Percentiles rank a stretch among this genome's conserved stretches.
These are phyloP conservation scores for Melanotaenia nigrans DNA, from an alignment of 2,797 vertebrate species.

Conservation along the genomic window DNA sequence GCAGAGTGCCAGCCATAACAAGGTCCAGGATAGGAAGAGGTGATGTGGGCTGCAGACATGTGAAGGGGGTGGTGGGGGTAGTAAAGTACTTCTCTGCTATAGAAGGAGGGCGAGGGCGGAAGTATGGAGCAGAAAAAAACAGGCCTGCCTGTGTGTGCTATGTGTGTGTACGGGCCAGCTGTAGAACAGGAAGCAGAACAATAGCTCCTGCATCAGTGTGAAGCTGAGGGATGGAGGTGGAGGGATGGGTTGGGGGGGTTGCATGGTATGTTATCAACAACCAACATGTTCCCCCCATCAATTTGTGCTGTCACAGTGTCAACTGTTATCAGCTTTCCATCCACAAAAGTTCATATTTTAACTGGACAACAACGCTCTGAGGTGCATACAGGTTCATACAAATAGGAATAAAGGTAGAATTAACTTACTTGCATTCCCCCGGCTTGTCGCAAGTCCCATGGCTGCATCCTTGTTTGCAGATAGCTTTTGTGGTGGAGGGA, in stretches of 20 bases:
- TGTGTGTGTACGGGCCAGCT: conserved; percentile 33
- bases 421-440: conserved; percentile 93
- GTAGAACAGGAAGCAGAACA: conserved; percentile 82
- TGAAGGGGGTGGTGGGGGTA: conserved; percentile 2
- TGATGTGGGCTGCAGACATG: conserved; percentile 67
- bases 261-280: conserved; percentile 35
- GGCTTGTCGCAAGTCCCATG: conserved; percentile 87
- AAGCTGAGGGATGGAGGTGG: conserved; percentile 43
- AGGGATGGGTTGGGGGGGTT: conserved; percentile 8
- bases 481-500: conserved; percentile 76
- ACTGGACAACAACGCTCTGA: neutral
- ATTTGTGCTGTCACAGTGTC: conserved; percentile 9
- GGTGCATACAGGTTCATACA: neutral
- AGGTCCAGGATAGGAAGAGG: conserved; percentile 67
- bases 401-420: neutral
- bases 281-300: too few relatives aligned
- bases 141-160: conserved; percentile 14
- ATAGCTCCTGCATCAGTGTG: conserved; percentile 63
- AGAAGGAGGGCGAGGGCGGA: conserved; percentile 53
- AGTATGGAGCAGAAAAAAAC: conserved; percentile 63
- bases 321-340: conserved; percentile 41
- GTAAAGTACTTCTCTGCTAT: conserved; percentile 27
- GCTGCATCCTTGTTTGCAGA: conserved; percentile 95
- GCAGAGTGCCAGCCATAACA: conserved; percentile 73
- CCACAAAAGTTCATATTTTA: conserved; percentile 48